phyloP scores from a whole-genome alignment of 2,113 vertebrate species.

The Megaceryle maxima region DNA sequence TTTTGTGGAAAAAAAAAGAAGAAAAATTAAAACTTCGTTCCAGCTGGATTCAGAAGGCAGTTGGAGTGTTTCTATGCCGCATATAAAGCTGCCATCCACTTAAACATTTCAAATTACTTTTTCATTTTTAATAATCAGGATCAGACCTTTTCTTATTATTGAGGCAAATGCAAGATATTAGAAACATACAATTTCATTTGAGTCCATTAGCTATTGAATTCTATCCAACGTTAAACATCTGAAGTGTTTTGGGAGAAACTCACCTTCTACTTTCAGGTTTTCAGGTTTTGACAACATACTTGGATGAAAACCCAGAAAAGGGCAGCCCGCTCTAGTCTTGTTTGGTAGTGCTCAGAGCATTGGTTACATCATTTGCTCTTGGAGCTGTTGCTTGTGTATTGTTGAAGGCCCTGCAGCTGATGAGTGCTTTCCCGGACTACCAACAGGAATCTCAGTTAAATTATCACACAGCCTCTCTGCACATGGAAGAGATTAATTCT shows the following conservation, averaged over 20 bases:
- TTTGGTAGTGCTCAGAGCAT: neutral
- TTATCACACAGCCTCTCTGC: conserved; percentile 46
- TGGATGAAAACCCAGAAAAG: neutral
- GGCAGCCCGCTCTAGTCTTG: neutral
- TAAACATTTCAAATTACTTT: conserved; percentile 63
- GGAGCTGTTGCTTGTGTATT: neutral
- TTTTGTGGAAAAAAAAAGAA: conserved; percentile 50
- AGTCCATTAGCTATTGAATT: conserved; percentile 38
- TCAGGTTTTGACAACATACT: neutral
- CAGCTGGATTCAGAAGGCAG: conserved; percentile 50
- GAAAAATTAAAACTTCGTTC: conserved; percentile 72
- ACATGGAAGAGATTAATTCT: conserved; percentile 76
- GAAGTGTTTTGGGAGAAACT: neutral
- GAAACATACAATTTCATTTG: conserved; percentile 14
- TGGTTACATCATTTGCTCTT: conserved; percentile 1
- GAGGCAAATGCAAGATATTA: conserved; percentile 7
- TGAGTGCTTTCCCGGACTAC: conserved; percentile 18
- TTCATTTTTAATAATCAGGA: conserved; percentile 55
- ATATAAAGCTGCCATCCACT: conserved; percentile 44
- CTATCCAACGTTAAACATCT: neutral
- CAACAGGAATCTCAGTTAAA: conserved; percentile 38
- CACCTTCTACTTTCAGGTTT: conserved; percentile 22
- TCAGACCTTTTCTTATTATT: conserved; percentile 26
- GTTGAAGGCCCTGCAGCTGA: conserved; percentile 35
- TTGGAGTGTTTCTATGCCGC: conserved; percentile 44